Percentiles rank a stretch among this genome's conserved stretches.
Evolutionary conservation across 2,113 vertebrate genomes (phyloP).

Genomic region (Ictalurus furcatus): DNA sequence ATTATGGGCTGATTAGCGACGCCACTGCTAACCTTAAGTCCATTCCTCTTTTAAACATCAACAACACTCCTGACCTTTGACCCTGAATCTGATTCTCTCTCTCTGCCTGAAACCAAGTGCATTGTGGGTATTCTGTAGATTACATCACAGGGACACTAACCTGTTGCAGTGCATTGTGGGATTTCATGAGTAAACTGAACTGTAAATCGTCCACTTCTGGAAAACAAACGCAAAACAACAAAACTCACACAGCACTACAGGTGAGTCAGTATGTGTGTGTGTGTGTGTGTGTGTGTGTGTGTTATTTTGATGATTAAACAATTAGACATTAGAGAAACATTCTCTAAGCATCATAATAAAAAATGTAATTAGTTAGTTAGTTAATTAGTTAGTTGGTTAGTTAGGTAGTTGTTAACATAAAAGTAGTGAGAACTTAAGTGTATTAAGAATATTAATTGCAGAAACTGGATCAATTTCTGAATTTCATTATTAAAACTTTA

Average conservation of each 20-base stretch:
- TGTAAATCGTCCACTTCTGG: background rate
- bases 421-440: background rate
- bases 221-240: background rate
- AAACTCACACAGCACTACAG: background rate
- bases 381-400: background rate
- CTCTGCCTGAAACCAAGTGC: background rate
- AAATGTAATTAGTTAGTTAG: background rate
- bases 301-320: background rate
- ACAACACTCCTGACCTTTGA: background rate
- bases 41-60: background rate
- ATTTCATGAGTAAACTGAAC: background rate
- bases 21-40: constrained; percentile 17
- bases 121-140: background rate
- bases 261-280: constrained; percentile 20
- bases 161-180: constrained; percentile 1
- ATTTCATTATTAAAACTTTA: background rate
- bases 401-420: background rate
- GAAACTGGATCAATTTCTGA: no score
- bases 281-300: background rate
- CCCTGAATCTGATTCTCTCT: background rate
- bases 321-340: background rate
- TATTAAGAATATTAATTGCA: background rate
- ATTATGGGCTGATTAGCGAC: background rate
- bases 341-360: background rate
- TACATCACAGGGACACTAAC: background rate